Evolutionary conservation across 2,113 vertebrate species (phyloP).

Genomic region (Oncorhynchus keta): DNA sequence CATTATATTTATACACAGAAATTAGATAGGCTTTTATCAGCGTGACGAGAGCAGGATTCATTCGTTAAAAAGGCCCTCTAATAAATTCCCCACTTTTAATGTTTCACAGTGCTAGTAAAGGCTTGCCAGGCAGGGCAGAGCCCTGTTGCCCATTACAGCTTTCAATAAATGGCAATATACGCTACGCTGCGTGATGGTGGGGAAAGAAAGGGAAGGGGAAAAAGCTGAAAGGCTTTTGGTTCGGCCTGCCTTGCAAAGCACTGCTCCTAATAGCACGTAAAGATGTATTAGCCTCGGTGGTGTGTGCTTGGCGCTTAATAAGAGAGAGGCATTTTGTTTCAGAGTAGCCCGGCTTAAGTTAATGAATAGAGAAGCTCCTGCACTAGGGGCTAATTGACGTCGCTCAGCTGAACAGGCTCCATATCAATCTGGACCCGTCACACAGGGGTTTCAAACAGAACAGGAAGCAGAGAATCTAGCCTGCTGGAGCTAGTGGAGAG

Average conservation of each 20-base stretch:
- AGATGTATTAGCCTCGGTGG: conserved; percentile 67
- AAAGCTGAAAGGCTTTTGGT: conserved; percentile 44
- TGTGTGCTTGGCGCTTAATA: conserved; percentile 59
- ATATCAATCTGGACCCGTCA: conserved; percentile 67
- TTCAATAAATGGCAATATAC: conserved; percentile 78
- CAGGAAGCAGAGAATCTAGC: conserved; percentile 15
- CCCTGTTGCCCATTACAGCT: conserved; percentile 65
- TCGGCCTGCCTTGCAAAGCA: conserved; percentile 57
- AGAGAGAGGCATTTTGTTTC: conserved; percentile 68
- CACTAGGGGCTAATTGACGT: conserved; percentile 63
- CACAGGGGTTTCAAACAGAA: conserved; percentile 51
- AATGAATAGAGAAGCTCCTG: conserved; percentile 67
- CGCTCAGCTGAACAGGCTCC: conserved; percentile 58
- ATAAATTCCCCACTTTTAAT: conserved; percentile 75
- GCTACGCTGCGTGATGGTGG: conserved; percentile 29
- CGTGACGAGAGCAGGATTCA: conserved; percentile 62
- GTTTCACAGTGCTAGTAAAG: conserved; percentile 71
- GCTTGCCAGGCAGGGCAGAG: conserved; percentile 39
- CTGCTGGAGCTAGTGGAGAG: conserved; percentile 21
- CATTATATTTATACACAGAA: conserved; percentile 60
- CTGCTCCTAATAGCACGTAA: conserved; percentile 66
- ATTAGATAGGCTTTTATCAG: conserved; percentile 73
- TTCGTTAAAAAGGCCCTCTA: conserved; percentile 75
- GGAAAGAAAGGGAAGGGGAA: conserved; percentile 17
- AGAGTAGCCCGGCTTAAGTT: conserved; percentile 67